phyloP scores from a whole-genome alignment of 1,140 invertebrate species.

The Agraylea sexmaculata region DNA sequence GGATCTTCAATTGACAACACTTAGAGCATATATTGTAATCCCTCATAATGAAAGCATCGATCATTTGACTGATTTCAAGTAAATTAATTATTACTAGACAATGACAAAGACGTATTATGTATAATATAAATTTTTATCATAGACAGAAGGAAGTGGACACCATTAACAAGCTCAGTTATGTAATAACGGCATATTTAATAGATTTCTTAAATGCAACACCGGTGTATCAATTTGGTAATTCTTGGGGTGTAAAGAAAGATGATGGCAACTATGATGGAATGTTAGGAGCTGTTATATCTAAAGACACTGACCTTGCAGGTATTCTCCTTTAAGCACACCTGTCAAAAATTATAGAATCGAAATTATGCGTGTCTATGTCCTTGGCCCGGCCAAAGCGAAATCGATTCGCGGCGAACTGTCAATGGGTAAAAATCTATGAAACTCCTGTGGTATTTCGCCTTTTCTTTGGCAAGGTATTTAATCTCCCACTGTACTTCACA shows the following conservation, averaged over 20 bases:
- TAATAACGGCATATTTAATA: slow-evolving; percentile 40
- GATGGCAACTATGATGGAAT: slow-evolving; percentile 33
- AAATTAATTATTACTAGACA: slow-evolving; percentile 9
- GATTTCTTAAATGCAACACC: slow-evolving; percentile 46
- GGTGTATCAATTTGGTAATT: slow-evolving; percentile 35
- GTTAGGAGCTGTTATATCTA: slow-evolving; percentile 22
- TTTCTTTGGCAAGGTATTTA: no score
- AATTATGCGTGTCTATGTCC: background rate
- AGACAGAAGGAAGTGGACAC: slow-evolving; percentile 47
- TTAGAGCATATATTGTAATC: slow-evolving; percentile 40
- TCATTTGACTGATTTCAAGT: slow-evolving; percentile 47
- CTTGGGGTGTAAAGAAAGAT: slow-evolving; percentile 28
- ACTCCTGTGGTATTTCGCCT: no score
- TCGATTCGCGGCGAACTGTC: no score
- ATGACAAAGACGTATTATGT: background rate
- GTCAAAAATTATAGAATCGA: no score
- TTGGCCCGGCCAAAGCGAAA: background rate
- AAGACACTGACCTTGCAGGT: slow-evolving; percentile 22
- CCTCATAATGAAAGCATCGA: slow-evolving; percentile 46
- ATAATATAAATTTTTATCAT: slow-evolving; percentile 2
- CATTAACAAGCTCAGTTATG: slow-evolving; percentile 51
- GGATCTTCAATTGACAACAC: slow-evolving; percentile 29
- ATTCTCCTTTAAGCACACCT: no score
- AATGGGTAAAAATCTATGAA: no score
- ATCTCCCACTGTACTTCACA: no score